Evolutionary conservation across 2,888 invertebrate genomes (phyloP).

Genomic region (Cheilosia vulpina): DNA sequence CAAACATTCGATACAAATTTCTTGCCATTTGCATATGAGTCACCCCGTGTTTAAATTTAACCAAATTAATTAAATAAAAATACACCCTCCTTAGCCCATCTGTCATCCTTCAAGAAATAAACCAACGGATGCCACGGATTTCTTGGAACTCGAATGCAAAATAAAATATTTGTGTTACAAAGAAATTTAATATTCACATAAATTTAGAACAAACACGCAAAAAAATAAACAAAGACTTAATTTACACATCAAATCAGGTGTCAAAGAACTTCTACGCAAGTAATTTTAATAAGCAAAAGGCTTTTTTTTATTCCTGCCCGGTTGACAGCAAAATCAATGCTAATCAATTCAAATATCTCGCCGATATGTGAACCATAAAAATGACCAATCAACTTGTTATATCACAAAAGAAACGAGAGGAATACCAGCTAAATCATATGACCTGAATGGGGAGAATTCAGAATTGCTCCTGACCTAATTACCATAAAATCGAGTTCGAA

Average conservation of each 20-base stretch:
- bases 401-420: slow-evolving; percentile 1
- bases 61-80: too few relatives aligned
- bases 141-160: slow-evolving; percentile 7
- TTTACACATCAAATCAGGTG: slow-evolving; percentile 39
- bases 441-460: background rate
- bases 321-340: slow-evolving; percentile 29
- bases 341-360: slow-evolving; percentile 36
- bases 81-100: too few relatives aligned
- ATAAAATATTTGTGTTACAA: slow-evolving; percentile 18
- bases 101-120: background rate
- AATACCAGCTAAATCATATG: slow-evolving; percentile 10
- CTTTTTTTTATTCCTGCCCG: background rate
- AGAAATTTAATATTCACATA: slow-evolving; percentile 36
- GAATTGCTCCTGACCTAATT: slow-evolving; percentile 1
- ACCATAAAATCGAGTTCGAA: slow-evolving; percentile 28
- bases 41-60: too few relatives aligned
- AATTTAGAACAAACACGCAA: slow-evolving; percentile 1
- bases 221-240: background rate
- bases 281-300: slow-evolving; percentile 41
- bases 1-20: too few relatives aligned
- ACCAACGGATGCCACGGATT: slow-evolving; percentile 3
- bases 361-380: background rate
- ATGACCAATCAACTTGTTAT: slow-evolving; percentile 14
- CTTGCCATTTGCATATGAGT: too few relatives aligned
- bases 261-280: slow-evolving; percentile 49